Evolutionary conservation across 1,140 invertebrate species (phyloP).

Genomic region (Maconellicoccus hirsutus): DNA sequence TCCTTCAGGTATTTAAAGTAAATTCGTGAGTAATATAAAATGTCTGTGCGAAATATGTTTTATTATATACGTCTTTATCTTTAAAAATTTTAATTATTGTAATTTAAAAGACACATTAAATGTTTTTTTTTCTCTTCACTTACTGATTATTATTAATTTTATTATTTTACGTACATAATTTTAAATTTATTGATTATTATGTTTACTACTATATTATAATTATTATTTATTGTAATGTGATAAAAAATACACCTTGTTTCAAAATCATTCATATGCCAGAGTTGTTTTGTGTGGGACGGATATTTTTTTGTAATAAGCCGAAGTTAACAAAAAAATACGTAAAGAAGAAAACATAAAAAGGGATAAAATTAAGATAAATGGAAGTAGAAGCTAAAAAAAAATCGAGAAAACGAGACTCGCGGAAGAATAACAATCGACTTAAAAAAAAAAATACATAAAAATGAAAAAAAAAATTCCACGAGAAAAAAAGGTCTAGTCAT

Average conservation of each 20-base stretch:
- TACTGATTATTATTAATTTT: conserved; percentile 23
- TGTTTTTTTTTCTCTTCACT: conserved; percentile 21
- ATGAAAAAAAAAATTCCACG: background rate
- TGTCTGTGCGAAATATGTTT: conserved; percentile 19
- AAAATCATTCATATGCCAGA: conserved; percentile 18
- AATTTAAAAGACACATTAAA: conserved; percentile 21
- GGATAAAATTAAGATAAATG: background rate
- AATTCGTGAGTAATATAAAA: conserved; percentile 20
- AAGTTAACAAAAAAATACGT: background rate
- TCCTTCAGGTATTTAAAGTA: conserved; percentile 20
- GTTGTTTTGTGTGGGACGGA: conserved; percentile 12
- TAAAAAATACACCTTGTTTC: conserved; percentile 22
- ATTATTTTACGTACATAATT: conserved; percentile 23
- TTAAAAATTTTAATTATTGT: conserved; percentile 20
- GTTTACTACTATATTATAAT: conserved; percentile 16
- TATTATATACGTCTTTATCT: conserved; percentile 21
- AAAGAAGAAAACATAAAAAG: background rate
- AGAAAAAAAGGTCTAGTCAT: conserved; percentile 9
- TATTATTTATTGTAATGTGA: conserved; percentile 23
- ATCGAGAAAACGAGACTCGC: background rate
- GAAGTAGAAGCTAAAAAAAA: background rate
- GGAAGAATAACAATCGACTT: background rate
- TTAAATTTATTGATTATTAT: conserved; percentile 20
- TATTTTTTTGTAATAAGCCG: background rate
- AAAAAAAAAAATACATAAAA: background rate